Percentiles rank a stretch among this genome's conserved stretches.
phyloP scores from a whole-genome alignment of 2,113 vertebrate species.

The Oostethus manadensis region DNA sequence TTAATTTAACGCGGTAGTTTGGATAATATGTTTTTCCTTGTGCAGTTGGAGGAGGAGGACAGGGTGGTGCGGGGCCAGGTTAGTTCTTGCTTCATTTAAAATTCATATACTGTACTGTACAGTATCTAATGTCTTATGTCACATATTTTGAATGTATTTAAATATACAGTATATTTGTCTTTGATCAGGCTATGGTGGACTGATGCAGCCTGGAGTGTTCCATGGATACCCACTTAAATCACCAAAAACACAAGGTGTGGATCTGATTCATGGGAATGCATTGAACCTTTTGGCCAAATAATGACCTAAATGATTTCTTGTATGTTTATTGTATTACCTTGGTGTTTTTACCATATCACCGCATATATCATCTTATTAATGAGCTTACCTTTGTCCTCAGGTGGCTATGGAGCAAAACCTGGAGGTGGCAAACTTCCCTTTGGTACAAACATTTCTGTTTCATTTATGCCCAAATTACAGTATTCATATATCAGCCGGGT shows the following conservation, averaged over 20 bases:
- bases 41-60: conserved; percentile 55
- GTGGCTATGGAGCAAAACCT: conserved; percentile 81
- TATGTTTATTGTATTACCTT: background rate
- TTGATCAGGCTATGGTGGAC: conserved; percentile 73
- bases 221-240: conserved; percentile 95
- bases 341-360: background rate
- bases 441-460: conserved; percentile 53
- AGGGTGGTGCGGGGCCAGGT: conserved; percentile 40
- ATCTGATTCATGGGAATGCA: background rate
- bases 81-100: conserved; percentile 1
- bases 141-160: background rate
- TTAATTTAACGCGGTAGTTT: background rate
- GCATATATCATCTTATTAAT: conserved; percentile 14
- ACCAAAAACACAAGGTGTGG: conserved; percentile 84
- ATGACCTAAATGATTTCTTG: background rate
- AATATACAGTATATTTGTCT: background rate
- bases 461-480: background rate
- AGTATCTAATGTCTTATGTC: background rate
- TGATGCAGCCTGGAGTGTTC: conserved; percentile 84
- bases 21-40: conserved; percentile 7
- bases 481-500: background rate
- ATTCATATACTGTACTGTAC: background rate
- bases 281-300: background rate
- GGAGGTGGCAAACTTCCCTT: conserved; percentile 79
- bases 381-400: conserved; percentile 60